Conservation (phyloP, 2,797 vertebrate species). For the Parauchenoglanis punctatus region DNA sequence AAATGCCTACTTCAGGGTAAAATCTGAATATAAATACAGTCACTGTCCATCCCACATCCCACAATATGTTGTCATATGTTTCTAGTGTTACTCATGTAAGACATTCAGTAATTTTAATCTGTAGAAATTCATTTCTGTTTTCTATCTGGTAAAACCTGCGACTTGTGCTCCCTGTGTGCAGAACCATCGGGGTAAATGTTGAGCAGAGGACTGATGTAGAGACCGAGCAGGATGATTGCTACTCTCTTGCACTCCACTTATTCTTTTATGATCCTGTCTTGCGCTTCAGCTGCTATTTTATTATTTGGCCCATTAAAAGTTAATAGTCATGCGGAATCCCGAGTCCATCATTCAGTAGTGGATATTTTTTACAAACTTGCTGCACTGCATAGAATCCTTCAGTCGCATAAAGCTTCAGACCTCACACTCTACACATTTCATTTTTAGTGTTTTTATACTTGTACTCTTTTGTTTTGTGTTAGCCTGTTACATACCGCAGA, state of each 20-base stretch:
- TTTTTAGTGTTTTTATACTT: neutral
- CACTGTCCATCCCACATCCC: neutral
- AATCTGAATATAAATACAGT: neutral
- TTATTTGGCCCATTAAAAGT: slow-evolving; percentile 32
- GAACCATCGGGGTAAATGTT: neutral
- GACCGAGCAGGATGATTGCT: neutral
- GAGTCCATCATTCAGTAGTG: slow-evolving; percentile 11
- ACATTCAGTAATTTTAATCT: neutral
- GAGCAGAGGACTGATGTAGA: neutral
- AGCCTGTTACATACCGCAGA: neutral
- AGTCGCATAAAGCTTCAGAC: neutral
- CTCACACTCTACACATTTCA: neutral
- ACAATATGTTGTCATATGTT: neutral
- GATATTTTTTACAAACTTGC: neutral
- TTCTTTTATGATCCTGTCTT: slow-evolving; percentile 20
- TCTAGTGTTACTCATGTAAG: neutral
- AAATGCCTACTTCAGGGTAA: neutral
- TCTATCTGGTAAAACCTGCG: neutral
- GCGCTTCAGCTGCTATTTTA: slow-evolving; percentile 17
- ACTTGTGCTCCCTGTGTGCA: neutral
- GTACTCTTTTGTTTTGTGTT: neutral
- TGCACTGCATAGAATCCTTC: neutral
- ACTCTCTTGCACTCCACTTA: slow-evolving; percentile 17
- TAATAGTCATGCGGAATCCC: slow-evolving; percentile 4
- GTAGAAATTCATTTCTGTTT: neutral